These are phyloP conservation scores for Chlorops oryzae DNA, from an alignment of 1,140 invertebrate species.

Conservation along the genomic window DNA sequence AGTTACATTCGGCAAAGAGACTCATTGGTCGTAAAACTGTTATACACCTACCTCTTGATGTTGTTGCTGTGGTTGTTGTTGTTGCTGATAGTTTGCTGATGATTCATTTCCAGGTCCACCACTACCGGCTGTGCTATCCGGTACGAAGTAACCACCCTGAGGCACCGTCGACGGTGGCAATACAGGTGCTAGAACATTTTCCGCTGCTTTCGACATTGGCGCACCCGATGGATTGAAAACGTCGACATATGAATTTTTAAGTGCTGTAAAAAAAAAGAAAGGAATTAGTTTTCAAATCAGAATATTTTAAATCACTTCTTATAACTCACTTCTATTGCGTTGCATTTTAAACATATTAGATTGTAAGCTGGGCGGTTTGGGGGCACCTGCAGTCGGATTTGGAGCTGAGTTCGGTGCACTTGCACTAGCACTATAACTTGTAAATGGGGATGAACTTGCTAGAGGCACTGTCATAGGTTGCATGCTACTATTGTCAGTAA, in stretches of 20 bases:
- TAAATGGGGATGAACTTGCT: slow-evolving; percentile 33
- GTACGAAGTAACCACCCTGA: slow-evolving; percentile 47
- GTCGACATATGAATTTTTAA: slow-evolving; percentile 77
- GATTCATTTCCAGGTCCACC: slow-evolving; percentile 3
- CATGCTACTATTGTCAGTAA: slow-evolving; percentile 16
- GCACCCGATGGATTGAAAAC: slow-evolving; percentile 69
- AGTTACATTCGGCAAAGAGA: not conserved
- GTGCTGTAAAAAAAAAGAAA: slow-evolving; percentile 51
- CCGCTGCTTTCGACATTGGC: slow-evolving; percentile 43
- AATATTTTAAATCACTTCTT: not conserved
- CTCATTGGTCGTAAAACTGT: not conserved
- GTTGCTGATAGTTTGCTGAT: slow-evolving; percentile 20
- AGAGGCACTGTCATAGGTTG: slow-evolving; percentile 21
- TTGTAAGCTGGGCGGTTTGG: slow-evolving; percentile 49
- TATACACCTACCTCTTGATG: slow-evolving; percentile 15
- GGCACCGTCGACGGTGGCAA: slow-evolving; percentile 46
- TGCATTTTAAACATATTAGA: slow-evolving; percentile 73
- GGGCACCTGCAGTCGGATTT: slow-evolving; percentile 9
- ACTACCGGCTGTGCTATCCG: slow-evolving; percentile 15
- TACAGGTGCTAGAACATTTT: slow-evolving; percentile 50
- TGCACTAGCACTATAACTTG: not conserved
- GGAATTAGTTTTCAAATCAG: not conserved
- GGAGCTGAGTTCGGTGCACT: not conserved
- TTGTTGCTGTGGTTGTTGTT: slow-evolving; percentile 18
- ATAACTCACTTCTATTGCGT: slow-evolving; percentile 60